phyloP scores from a whole-genome alignment of 2,113 vertebrate genomes.

The Phylloscopus whistleri region DNA sequence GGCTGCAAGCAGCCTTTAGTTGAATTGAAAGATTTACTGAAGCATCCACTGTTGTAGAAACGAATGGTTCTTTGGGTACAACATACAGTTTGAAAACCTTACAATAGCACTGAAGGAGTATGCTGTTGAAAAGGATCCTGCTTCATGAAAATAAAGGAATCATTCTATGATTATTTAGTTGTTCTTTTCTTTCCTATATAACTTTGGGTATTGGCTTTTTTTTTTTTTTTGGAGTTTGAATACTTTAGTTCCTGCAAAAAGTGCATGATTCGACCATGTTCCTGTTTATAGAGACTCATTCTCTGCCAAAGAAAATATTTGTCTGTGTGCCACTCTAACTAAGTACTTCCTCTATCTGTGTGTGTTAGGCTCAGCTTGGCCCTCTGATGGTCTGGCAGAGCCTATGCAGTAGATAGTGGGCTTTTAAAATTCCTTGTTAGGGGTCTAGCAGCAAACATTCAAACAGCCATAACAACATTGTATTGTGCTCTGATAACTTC shows the following conservation, averaged over 20 bases:
- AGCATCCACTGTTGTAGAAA: neutral
- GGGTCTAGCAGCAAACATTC: conserved; percentile 27
- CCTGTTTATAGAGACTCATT: conserved; percentile 31
- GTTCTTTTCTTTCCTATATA: neutral
- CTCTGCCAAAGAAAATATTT: conserved; percentile 67
- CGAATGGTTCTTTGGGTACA: neutral
- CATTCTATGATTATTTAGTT: neutral
- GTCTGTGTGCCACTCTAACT: conserved; percentile 31
- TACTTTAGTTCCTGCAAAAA: conserved; percentile 14
- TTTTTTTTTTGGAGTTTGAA: neutral
- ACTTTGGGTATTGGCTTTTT: neutral
- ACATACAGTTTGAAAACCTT: neutral
- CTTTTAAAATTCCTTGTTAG: conserved; percentile 48
- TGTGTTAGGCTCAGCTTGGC: conserved; percentile 43
- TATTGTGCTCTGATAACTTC: neutral
- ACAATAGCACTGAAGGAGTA: neutral
- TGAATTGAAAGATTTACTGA: neutral
- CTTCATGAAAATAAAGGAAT: neutral
- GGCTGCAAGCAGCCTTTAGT: neutral
- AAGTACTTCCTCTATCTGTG: conserved; percentile 54
- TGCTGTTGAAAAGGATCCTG: neutral
- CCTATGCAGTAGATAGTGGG: neutral
- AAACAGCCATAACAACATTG: neutral
- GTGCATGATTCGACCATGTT: neutral
- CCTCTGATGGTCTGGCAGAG: conserved; percentile 45